Conservation (phyloP, 2,113 vertebrate genomes). For the Chamaea fasciata region DNA sequence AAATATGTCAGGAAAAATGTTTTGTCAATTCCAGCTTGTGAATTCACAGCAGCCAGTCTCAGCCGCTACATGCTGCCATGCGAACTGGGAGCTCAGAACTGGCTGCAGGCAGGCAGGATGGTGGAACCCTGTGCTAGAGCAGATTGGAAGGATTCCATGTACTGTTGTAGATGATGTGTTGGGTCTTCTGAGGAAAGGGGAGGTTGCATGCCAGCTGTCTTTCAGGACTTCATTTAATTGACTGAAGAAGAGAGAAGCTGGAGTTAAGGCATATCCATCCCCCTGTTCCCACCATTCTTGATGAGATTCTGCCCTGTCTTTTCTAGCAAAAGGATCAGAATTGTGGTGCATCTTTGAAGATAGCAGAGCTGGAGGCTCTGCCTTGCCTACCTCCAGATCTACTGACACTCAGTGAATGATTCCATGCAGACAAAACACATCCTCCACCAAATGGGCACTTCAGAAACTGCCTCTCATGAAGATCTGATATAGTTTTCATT, state of each 20-base stretch:
- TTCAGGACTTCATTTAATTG: background rate
- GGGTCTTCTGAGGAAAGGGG: background rate
- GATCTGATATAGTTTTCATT: background rate
- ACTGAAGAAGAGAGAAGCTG: background rate
- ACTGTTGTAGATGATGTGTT: background rate
- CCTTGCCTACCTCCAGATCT: background rate
- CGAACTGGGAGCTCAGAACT: slow-evolving; percentile 20
- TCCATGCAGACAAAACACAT: background rate
- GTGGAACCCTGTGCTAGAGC: background rate
- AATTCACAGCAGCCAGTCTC: slow-evolving; percentile 40
- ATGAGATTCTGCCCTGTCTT: background rate
- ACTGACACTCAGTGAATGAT: background rate
- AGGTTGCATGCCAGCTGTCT: background rate
- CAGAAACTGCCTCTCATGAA: background rate
- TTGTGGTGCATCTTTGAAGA: fast-evolving
- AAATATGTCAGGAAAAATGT: slow-evolving; percentile 73
- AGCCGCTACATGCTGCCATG: background rate
- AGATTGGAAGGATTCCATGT: background rate
- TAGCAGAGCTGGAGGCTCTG: background rate
- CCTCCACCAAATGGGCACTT: background rate
- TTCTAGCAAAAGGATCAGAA: background rate
- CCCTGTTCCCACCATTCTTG: background rate
- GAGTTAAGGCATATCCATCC: background rate
- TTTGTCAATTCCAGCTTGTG: slow-evolving; percentile 53
- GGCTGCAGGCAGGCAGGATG: background rate